Conservation (phyloP, 2,113 vertebrate genomes). For the Protobothrops flavoviridis region DNA sequence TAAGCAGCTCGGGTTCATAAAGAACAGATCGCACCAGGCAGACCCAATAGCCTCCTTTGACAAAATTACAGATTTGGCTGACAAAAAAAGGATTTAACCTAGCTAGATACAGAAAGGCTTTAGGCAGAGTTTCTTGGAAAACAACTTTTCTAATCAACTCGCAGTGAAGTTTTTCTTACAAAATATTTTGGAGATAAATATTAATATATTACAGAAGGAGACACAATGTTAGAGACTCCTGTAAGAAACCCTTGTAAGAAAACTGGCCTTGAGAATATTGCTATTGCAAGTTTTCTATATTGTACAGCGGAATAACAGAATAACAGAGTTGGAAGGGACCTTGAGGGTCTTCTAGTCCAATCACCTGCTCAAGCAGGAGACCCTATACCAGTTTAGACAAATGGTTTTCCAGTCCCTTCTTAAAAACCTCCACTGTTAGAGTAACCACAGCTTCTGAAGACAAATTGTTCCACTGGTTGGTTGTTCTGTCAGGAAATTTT, state of each 20-base stretch:
- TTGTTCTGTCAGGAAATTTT: background rate
- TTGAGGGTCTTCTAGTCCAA: background rate
- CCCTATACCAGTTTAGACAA: background rate
- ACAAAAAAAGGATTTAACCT: constrained; percentile 26
- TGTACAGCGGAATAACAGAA: background rate
- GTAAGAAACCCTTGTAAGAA: background rate
- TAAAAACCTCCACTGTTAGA: background rate
- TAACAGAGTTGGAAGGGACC: background rate
- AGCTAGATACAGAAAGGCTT: constrained; percentile 9
- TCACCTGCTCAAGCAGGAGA: background rate
- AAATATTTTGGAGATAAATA: background rate
- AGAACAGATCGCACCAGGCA: constrained; percentile 21
- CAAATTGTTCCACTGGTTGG: background rate
- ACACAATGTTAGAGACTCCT: background rate
- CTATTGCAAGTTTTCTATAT: background rate
- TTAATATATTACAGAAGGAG: background rate
- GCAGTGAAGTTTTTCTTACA: background rate
- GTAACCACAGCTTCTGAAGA: background rate
- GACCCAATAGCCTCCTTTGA: background rate
- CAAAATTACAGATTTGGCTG: constrained; percentile 37
- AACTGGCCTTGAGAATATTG: background rate
- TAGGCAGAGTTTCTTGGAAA: background rate
- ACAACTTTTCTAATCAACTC: background rate
- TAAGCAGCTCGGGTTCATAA: constrained; percentile 29
- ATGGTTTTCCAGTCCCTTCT: background rate